These are phyloP conservation scores for Austrofundulus limnaeus DNA, from an alignment of 2,113 vertebrate species.

Conservation along the genomic window DNA sequence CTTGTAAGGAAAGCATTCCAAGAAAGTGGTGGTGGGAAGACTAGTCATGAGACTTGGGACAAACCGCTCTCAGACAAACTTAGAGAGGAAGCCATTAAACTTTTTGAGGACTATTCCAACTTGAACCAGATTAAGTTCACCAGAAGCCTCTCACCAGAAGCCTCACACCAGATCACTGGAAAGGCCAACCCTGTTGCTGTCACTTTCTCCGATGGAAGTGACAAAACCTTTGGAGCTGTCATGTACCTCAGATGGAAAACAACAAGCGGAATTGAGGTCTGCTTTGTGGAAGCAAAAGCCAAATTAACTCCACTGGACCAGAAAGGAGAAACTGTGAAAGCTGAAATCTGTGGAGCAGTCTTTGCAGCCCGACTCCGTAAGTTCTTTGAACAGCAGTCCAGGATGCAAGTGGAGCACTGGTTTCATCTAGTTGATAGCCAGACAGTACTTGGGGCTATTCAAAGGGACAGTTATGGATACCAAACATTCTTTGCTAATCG, in stretches of 20 bases:
- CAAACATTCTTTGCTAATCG: constrained; percentile 13
- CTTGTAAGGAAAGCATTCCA: not conserved
- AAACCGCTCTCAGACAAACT: not conserved
- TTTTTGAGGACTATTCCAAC: too few species aligned
- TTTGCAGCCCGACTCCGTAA: not conserved
- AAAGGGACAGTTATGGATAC: constrained; percentile 7
- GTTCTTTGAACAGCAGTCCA: not conserved
- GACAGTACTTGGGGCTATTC: not conserved
- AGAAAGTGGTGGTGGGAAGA: not conserved
- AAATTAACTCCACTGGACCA: not conserved
- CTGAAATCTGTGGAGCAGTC: not conserved
- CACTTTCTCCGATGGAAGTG: constrained; percentile 1
- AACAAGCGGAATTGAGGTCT: not conserved
- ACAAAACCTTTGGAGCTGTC: not conserved
- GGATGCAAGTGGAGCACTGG: not conserved
- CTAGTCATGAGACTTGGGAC: not conserved
- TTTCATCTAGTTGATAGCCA: not conserved
- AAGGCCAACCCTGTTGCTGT: not conserved
- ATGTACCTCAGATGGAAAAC: not conserved
- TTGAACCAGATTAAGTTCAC: not conserved
- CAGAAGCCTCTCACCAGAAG: not conserved
- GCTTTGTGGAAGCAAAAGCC: not conserved
- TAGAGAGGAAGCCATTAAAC: not conserved
- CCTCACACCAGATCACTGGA: not conserved
- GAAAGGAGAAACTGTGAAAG: not conserved